Base-by-base conservation (phyloP, 2,888 invertebrate genomes). In the Mechanitis mazaeus region DNA sequence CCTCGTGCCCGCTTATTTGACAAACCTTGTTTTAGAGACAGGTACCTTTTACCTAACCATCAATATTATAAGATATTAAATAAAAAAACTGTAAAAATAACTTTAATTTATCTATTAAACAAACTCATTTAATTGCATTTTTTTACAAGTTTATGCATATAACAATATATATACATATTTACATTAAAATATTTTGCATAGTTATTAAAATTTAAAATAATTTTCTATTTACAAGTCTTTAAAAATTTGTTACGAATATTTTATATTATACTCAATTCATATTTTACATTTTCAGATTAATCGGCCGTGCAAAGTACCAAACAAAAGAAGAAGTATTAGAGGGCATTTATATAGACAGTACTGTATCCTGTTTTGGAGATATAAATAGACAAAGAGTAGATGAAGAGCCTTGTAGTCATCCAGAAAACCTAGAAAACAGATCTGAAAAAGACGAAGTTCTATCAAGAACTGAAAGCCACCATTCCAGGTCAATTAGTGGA, bases 1-100 rank as follows among this genome's bases (percentile, higher is more conserved):
- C 95, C 95, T 64, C 92, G 95, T 73, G 95, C 95, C 58, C 94
- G 94, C 78, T 90, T 95, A 68, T 94, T 95, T 75, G 94, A 95
- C 84, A 93, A 94, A 73, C 93, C 93, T 83, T 93, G 93, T 79
- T 92, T 94, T 79, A 93, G 93, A 83, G 94, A 94, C 86, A 93
- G 94, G 94, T 94, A 31, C 31, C 9, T 50, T 50, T 50, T 31
- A 3, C 31, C 6, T 50, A n/a, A 28, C 6, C 5, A 1, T 50
- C 1, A 28, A 28, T 3, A 50, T 50, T 3, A 28, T 20, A 7
- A 20, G 20, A 20, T 20, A 20, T 20, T 20, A 20, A 20, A 31
- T 31, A 50, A n/a, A 12, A 50, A 50, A 20, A 31, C 7, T 3
- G 31, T n/a, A 50, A 7, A 31, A 31, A 42, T 42, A 9, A 9